These are phyloP conservation scores for Trichonephila inaurata DNA, from an alignment of 1,140 invertebrate genomes.

Conservation along the genomic window DNA sequence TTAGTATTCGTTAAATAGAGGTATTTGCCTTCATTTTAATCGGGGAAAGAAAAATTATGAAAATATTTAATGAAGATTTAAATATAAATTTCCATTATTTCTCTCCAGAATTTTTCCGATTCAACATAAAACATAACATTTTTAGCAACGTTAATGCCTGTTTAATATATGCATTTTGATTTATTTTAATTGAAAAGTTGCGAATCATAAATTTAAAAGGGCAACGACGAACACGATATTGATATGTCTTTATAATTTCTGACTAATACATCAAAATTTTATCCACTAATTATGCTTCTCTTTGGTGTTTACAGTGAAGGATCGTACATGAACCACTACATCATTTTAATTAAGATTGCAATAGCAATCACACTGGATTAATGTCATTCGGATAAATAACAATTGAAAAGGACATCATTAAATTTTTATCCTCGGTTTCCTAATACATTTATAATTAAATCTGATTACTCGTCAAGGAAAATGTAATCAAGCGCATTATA, in stretches of 20 bases:
- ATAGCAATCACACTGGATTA: background rate
- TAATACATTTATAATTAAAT: background rate
- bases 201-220: no score
- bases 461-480: background rate
- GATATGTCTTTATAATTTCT: background rate
- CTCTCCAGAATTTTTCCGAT: no score
- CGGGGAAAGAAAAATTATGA: no score
- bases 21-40: no score
- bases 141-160: no score
- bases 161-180: no score
- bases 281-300: background rate
- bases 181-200: no score
- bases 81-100: no score
- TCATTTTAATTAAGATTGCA: background rate
- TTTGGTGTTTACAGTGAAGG: background rate
- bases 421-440: conserved; percentile 3
- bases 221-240: background rate
- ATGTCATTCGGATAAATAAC: background rate
- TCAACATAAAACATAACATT: no score
- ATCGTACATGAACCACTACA: background rate
- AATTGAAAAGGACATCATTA: background rate
- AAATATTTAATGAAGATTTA: no score
- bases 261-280: background rate
- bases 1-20: no score
- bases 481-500: background rate